Evolutionary conservation across 2,113 vertebrate species (phyloP).

Genomic region (Gila orcuttii): DNA sequence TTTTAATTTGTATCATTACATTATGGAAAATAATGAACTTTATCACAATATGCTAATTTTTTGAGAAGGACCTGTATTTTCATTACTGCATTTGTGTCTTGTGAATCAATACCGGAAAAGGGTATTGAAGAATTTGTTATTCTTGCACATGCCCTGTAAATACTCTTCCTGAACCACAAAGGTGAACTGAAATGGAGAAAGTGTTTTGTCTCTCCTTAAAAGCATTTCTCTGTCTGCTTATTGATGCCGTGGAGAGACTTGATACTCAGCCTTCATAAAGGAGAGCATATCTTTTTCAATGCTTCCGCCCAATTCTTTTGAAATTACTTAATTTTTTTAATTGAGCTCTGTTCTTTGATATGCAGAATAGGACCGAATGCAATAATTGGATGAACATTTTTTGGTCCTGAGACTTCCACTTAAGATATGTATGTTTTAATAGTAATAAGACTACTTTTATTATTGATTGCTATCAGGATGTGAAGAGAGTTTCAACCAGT

Average conservation of each 20-base stretch:
- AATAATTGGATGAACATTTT: too few relatives aligned
- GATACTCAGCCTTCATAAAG: conserved; percentile 12
- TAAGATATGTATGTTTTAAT: too few relatives aligned
- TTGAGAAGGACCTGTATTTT: too few relatives aligned
- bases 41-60: too few relatives aligned
- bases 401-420: too few relatives aligned
- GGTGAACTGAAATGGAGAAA: conserved; percentile 47
- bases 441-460: too few relatives aligned
- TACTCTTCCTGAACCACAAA: conserved; percentile 34
- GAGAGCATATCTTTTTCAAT: conserved; percentile 16
- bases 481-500: too few relatives aligned
- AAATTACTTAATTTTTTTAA: background rate
- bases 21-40: too few relatives aligned
- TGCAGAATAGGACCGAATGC: background rate
- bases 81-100: background rate
- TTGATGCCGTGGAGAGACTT: conserved; percentile 17
- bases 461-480: too few relatives aligned
- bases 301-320: background rate
- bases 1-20: too few relatives aligned
- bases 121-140: conserved; percentile 5
- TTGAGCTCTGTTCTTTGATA: background rate
- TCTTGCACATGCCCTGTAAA: conserved; percentile 18
- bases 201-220: conserved; percentile 42
- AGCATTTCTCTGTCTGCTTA: conserved; percentile 42
- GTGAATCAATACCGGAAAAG: conserved; percentile 18